phyloP scores from a whole-genome alignment of 2,888 invertebrate species.

The Lumbricus terrestris region DNA sequence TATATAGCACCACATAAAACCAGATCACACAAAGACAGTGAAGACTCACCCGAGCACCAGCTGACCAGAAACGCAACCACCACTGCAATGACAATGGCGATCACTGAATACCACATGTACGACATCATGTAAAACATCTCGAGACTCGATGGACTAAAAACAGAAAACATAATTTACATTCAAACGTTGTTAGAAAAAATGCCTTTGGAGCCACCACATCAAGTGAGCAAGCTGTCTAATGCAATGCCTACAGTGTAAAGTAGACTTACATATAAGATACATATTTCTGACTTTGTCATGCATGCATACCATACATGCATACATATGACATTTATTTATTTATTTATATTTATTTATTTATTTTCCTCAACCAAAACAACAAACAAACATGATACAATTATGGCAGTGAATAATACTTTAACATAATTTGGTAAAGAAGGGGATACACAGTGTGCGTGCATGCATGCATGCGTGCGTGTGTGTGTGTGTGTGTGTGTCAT shows the following conservation, averaged over 20 bases:
- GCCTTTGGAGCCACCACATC: background rate
- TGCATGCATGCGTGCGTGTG: no score
- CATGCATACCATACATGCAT: background rate
- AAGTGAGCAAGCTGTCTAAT: background rate
- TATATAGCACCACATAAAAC: background rate
- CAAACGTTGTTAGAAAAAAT: background rate
- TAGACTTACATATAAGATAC: background rate
- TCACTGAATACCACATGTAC: slow-evolving; percentile 37
- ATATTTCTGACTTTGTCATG: background rate
- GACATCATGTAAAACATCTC: slow-evolving; percentile 34
- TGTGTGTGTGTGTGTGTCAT: no score
- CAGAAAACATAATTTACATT: background rate
- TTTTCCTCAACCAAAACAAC: no score
- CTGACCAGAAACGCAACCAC: slow-evolving; percentile 32
- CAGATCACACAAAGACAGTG: background rate
- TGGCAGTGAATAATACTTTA: no score
- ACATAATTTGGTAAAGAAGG: no score
- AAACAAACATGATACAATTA: no score
- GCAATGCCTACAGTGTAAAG: background rate
- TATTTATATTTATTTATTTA: no score
- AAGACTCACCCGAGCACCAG: slow-evolving; percentile 29
- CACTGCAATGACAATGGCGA: slow-evolving; percentile 27
- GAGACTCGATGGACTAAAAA: slow-evolving; percentile 23
- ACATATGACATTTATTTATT: no score
- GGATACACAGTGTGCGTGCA: no score